Evolutionary conservation across 2,888 invertebrate species (phyloP).

Genomic region (Bhutanitis thaidina): DNA sequence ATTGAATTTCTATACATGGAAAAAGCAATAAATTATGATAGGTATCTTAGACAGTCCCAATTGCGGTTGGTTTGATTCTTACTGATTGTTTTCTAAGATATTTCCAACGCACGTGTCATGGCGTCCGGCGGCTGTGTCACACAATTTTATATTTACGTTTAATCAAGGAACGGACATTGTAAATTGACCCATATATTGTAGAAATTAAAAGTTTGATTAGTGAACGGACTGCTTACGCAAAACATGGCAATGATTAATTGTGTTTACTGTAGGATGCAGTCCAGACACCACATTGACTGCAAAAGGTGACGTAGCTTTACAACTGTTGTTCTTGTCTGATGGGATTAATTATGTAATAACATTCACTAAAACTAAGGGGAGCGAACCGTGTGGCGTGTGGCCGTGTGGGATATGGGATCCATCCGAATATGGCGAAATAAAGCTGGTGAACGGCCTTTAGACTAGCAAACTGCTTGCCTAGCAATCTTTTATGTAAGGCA

Average conservation of each 20-base stretch:
- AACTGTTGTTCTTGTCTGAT: conserved; percentile 46
- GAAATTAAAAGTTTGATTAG: conserved; percentile 21
- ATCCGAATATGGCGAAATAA: no score
- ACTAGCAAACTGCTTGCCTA: no score
- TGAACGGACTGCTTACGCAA: conserved; percentile 19
- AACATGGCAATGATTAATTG: conserved; percentile 41
- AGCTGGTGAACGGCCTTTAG: no score
- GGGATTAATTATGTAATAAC: conserved; percentile 28
- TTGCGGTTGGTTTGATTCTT: neutral
- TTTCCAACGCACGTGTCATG: conserved; percentile 11
- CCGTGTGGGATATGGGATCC: no score
- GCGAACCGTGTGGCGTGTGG: no score
- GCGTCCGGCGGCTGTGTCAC: conserved; percentile 11
- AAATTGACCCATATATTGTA: conserved; percentile 25
- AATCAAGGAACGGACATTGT: conserved; percentile 20
- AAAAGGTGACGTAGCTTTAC: conserved; percentile 56
- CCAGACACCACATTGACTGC: conserved; percentile 50
- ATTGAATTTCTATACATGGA: neutral
- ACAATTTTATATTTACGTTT: conserved; percentile 4
- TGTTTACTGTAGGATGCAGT: conserved; percentile 52
- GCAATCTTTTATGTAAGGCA: no score
- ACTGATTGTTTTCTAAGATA: conserved; percentile 15
- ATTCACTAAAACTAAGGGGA: conserved; percentile 18
- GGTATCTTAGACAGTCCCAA: neutral
- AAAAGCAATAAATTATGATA: conserved; percentile 1